Conservation (phyloP, 2,113 vertebrate species). For the Aix galericulata region DNA sequence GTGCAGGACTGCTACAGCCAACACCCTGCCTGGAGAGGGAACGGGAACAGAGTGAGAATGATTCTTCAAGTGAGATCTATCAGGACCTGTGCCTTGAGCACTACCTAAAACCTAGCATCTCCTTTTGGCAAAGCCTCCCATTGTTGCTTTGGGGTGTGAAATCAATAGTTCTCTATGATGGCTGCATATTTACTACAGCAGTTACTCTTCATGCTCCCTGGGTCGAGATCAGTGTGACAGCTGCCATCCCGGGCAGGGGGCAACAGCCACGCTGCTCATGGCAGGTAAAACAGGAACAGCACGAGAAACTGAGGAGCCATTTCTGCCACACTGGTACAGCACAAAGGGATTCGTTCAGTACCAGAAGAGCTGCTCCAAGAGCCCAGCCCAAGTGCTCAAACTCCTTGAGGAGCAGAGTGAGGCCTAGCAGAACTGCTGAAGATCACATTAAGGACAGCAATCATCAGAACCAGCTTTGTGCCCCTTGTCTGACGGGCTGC, state of each 20-base stretch:
- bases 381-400: background rate
- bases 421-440: background rate
- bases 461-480: background rate
- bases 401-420: background rate
- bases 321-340: background rate
- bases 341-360: background rate
- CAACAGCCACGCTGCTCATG: background rate
- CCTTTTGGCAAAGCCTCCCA: background rate
- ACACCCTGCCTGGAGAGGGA: background rate
- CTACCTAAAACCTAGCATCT: background rate
- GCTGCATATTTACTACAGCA: background rate
- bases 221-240: background rate
- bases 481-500: background rate
- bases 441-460: background rate
- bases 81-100: background rate
- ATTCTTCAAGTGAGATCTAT: background rate
- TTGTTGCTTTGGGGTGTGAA: background rate
- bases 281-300: background rate
- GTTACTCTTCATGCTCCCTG: background rate
- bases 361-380: background rate
- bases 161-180: background rate
- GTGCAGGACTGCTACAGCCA: background rate
- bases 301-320: background rate
- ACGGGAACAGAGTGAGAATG: background rate
- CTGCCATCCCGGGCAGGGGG: background rate